Evolutionary conservation across 35 echinoderm and acorn worm species (phyloP).

Genomic region (Strongylocentrotus purpuratus): DNA sequence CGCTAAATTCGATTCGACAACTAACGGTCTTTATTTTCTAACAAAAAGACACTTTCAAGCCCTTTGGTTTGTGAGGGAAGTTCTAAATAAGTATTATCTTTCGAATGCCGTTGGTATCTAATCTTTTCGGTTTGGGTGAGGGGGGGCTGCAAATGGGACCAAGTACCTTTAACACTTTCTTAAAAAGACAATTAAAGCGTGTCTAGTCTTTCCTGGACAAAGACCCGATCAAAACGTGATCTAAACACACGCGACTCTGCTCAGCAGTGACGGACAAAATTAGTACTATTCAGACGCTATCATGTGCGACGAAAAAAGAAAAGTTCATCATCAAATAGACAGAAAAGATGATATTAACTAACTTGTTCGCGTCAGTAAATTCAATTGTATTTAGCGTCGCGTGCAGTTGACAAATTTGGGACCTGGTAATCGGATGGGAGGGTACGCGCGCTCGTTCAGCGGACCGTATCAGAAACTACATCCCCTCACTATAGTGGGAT

Average conservation of each 20-base stretch:
- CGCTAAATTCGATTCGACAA: no score
- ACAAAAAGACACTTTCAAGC: no score
- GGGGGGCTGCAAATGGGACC: no score
- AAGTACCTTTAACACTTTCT: no score
- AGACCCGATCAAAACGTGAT: background rate
- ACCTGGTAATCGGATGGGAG: background rate
- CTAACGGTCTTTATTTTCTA: no score
- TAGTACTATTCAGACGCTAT: background rate
- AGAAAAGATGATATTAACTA: background rate
- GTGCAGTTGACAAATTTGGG: background rate
- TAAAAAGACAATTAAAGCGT: background rate
- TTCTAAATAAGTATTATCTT: no score
- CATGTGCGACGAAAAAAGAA: background rate
- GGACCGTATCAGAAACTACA: background rate
- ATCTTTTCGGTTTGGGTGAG: no score
- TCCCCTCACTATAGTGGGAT: no score
- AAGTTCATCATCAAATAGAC: background rate
- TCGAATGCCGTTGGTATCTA: no score
- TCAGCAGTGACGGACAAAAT: background rate
- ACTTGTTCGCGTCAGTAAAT: background rate
- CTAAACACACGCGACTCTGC: background rate
- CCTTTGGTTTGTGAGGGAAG: no score
- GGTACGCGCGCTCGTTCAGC: background rate
- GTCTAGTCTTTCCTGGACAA: background rate
- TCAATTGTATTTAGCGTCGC: background rate